Evolutionary conservation across 2,797 vertebrate genomes (phyloP).

Genomic region (Malacoctenus gilli): DNA sequence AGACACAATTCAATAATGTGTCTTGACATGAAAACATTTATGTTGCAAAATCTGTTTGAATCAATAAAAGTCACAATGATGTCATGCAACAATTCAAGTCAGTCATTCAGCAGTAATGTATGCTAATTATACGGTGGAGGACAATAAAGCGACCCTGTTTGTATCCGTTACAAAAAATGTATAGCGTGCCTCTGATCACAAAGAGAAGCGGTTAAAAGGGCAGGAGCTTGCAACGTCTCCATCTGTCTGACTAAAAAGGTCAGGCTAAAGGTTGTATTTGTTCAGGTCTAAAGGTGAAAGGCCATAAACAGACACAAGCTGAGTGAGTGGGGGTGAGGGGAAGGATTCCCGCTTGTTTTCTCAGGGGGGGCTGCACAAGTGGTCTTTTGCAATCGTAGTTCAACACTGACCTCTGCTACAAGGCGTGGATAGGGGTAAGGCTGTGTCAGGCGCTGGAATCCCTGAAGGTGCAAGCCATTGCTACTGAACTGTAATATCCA

Average conservation of each 20-base stretch:
- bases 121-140: constrained; percentile 8
- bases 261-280: constrained; percentile 57
- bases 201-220: constrained; percentile 22
- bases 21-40: not conserved
- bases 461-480: too few species aligned
- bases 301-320: constrained; percentile 46
- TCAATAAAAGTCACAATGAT: not conserved
- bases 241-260: constrained; percentile 61
- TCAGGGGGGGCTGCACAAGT: constrained; percentile 43
- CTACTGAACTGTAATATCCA: too few species aligned
- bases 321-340: too few species aligned
- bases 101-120: constrained; percentile 1
- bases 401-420: constrained; percentile 11
- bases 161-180: constrained; percentile 34
- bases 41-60: not conserved
- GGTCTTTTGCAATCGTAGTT: constrained; percentile 38
- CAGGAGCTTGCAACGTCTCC: constrained; percentile 24
- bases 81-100: constrained; percentile 6
- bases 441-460: constrained; percentile 10
- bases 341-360: constrained; percentile 46
- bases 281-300: constrained; percentile 64
- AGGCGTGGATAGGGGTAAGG: not conserved
- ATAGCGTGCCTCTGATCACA: constrained; percentile 19
- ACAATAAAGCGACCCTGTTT: not conserved
- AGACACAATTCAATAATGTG: not conserved